Percentiles rank a stretch among this genome's conserved stretches.
These are phyloP conservation scores for Gadus chalcogrammus DNA, from an alignment of 2,113 vertebrate genomes.

Conservation along the genomic window DNA sequence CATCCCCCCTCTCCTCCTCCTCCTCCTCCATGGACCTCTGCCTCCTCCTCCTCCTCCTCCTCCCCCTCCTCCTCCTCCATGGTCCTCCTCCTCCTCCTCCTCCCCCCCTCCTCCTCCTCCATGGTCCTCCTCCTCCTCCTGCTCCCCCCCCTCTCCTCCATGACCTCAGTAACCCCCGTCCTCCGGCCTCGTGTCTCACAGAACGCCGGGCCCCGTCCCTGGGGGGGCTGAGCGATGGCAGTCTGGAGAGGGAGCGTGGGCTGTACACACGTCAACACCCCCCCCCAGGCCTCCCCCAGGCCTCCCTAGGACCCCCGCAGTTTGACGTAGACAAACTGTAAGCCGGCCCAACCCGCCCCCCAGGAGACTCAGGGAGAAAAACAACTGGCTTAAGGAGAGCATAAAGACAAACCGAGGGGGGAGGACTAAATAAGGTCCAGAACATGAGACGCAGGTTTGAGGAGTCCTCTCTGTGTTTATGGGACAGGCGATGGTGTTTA, in stretches of 20 bases:
- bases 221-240: conserved; percentile 33
- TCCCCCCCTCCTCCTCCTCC: too few species aligned
- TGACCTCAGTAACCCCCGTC: background rate
- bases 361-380: background rate
- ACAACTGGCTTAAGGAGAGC: background rate
- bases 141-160: too few species aligned
- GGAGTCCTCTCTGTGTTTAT: too few species aligned
- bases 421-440: too few species aligned
- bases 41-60: background rate
- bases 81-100: too few species aligned
- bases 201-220: background rate
- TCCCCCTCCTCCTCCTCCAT: too few species aligned
- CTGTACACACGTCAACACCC: conserved; percentile 50
- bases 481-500: too few species aligned
- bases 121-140: background rate
- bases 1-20: background rate
- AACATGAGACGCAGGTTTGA: too few species aligned
- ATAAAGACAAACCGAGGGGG: too few species aligned
- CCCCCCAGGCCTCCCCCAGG: conserved; percentile 9
- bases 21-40: background rate
- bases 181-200: background rate
- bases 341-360: background rate
- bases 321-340: background rate
- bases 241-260: conserved; percentile 27
- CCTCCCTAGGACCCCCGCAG: background rate